Evolutionary conservation across 2,113 vertebrate species (phyloP), one percentile per base, ranked within the genome.

Genomic region (Cisticola juncidis): DNA sequence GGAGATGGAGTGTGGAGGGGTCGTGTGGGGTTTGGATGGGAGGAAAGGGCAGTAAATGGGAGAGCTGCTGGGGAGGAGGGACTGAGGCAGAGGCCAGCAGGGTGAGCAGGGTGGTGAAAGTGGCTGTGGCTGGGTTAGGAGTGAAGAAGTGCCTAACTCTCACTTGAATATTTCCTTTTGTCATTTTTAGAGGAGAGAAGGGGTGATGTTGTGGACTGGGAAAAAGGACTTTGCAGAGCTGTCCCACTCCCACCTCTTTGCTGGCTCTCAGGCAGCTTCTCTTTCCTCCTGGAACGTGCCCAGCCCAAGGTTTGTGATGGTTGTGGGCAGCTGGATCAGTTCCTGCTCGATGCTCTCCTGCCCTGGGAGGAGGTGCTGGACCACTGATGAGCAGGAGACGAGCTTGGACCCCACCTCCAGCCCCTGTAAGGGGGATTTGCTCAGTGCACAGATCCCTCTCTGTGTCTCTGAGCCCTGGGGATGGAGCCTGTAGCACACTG

Each of bases 361-460:
- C 26, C 61, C 35, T 60, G 61, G 73, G 9, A 51, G 36, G 73
- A 57, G 53, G 33, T 33, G 51, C 69, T 71, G 69, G 31, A 14
- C 12, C 48, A 9, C 36, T 7, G 72, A 9, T 2, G 64, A 25
- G 5, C 21, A 23, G 1, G 29, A 45, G 42, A 8, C 5, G 13
- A 47, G 19, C 47, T 40, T 5, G 47, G 14, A 7, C 7, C 0
- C 5, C 42, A 21, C 7, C 15, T 77, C 54, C 60, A 18, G 0
- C 16, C 53, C 26, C 9, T 1, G 4, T 2, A 2, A 5, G 0
- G 0, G 1, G 38, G 16, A 14, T 2, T n/a, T 35, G 33, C 65
- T 1, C 0, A 1, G 64, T 9, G 42, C 38, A 3, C 35, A 8
- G 50, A 1, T n/a, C 10, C 23, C 33, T 45, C 68, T 8, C 14